Evolutionary conservation across 1,140 invertebrate genomes (phyloP).

Genomic region (Cryptotermes secundus): DNA sequence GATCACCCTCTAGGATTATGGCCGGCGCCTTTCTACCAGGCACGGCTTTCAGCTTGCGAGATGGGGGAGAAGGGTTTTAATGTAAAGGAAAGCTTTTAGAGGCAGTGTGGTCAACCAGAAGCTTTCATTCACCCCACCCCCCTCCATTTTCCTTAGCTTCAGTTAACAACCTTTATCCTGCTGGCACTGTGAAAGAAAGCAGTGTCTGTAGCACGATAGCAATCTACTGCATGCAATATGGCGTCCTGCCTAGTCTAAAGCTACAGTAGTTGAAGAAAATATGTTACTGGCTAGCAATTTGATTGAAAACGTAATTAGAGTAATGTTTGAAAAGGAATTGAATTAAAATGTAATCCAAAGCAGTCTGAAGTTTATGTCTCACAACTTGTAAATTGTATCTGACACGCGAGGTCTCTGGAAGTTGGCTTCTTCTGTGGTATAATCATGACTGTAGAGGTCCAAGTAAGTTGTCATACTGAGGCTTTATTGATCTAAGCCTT

Average conservation of each 20-base stretch:
- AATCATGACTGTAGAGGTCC: background rate
- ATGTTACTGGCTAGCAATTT: background rate
- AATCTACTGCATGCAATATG: conserved; percentile 11
- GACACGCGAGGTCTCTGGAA: background rate
- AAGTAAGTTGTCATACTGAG: background rate
- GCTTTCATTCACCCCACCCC: background rate
- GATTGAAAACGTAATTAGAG: background rate
- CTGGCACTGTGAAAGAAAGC: background rate
- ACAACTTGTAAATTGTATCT: background rate
- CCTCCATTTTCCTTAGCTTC: conserved; percentile 1
- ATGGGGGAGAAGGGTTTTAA: background rate
- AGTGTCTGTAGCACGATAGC: background rate
- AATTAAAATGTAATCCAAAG: background rate
- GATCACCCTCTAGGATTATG: background rate
- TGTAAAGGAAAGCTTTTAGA: conserved; percentile 19
- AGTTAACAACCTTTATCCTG: conserved; percentile 12
- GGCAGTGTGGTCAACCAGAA: conserved; percentile 13
- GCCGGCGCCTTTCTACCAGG: background rate
- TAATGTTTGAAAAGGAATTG: background rate
- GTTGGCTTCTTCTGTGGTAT: background rate
- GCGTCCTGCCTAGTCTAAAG: background rate
- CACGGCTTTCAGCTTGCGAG: background rate
- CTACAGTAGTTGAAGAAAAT: background rate
- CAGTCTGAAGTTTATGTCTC: background rate
- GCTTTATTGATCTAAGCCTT: too few relatives aligned